Evolutionary conservation across 2,797 vertebrate genomes (phyloP).

Genomic region (Enteromius mattozi): DNA sequence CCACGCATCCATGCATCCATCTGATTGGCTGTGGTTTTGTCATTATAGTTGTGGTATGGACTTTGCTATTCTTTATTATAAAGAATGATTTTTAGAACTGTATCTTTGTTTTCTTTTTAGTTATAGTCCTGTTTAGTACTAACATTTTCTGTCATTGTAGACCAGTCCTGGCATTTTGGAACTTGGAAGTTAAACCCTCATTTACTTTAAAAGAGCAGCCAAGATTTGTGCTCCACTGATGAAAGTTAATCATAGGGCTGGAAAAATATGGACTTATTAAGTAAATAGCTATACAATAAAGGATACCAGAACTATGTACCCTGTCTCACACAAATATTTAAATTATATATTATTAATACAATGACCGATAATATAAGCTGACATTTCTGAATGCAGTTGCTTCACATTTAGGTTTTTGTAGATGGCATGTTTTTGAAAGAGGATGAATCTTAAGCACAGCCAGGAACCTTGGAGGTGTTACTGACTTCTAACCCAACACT

Average conservation of each 20-base stretch:
- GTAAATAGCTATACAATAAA: not conserved
- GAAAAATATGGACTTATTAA: not conserved
- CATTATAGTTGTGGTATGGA: not conserved
- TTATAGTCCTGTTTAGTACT: too few species aligned
- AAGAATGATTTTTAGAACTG: not conserved
- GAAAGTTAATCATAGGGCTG: not conserved
- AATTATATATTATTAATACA: not conserved
- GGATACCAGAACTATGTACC: constrained; percentile 70
- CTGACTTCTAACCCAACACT: constrained; percentile 27
- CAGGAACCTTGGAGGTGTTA: constrained; percentile 6
- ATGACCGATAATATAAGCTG: not conserved
- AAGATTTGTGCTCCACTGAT: not conserved
- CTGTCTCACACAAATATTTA: not conserved
- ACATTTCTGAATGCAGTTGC: constrained; percentile 13
- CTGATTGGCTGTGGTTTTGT: not conserved
- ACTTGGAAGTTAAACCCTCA: not conserved
- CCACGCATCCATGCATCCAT: too few species aligned
- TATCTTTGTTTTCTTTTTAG: too few species aligned
- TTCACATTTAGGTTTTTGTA: not conserved
- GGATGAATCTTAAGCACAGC: not conserved
- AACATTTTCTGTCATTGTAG: not conserved
- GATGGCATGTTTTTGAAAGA: not conserved
- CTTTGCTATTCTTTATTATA: not conserved
- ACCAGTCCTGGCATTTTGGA: not conserved
- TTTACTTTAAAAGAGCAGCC: not conserved